Evolutionary conservation across 2,888 invertebrate species (phyloP), one percentile per base, ranked within the genome.

Genomic region (Aspidiotus rigidus): DNA sequence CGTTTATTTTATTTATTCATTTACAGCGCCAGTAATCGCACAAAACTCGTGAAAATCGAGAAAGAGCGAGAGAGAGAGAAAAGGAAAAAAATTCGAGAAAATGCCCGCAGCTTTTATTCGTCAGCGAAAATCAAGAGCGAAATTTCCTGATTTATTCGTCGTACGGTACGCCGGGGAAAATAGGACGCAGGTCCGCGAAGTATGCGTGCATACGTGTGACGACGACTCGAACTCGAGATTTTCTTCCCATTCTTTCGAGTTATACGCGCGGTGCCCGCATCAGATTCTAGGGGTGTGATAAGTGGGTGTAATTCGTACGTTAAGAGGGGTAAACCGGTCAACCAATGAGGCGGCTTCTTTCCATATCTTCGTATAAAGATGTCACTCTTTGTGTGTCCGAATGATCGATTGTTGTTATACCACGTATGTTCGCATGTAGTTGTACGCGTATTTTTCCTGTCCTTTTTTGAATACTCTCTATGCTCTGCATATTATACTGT

Each of bases 301-400:
- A 69, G 69, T 69, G 69, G 69, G 69, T 69, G 69, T 62, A 55
- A 16, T 69, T 28, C 62, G 63, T 56, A 10, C 56, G 49, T 41
- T 55, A 42, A 55, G 69, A 69, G 69, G 69, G 69, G 69, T 44
- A 57, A 62, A 57, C 49, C 56, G 62, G 69, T 69, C 69, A 69
- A 40, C 69, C 69, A 69, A 69, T 69, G 55, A 69, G 62, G 63
- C 56, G 62, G 57, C 41, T 69, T 69, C 69, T 62, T 62, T 44
- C 55, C 28, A 28, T 28, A 63, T 57, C 62, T 69, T 62, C 63
- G 62, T 69, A 69, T 69, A 55, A 63, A 69, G 69, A 69, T 69
- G 69, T 69, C 69, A 69, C 63, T 57, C 56, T 57, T 62, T 57
- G 62, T 62, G 56, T 69, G 69, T 62, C 69, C 69, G 56, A 69